Percentiles rank a stretch among this genome's conserved stretches.
phyloP scores from a whole-genome alignment of 2,797 vertebrate genomes.

The Sebastes elongatus region DNA sequence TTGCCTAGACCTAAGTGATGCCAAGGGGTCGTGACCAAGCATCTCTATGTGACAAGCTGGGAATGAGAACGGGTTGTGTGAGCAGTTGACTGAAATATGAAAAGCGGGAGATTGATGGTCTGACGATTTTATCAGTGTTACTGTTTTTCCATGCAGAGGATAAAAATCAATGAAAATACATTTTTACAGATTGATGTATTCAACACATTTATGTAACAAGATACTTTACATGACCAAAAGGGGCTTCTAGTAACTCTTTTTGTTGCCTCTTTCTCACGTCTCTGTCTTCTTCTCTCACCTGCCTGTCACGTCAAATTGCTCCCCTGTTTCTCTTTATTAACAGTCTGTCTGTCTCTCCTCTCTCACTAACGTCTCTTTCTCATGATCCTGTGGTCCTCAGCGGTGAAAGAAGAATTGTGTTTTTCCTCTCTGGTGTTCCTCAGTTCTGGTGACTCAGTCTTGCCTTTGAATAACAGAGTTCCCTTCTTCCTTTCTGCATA shows the following conservation, averaged over 20 bases:
- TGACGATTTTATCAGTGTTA: background rate
- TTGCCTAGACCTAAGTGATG: no score
- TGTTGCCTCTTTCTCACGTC: background rate
- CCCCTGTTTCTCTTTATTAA: conserved; percentile 2
- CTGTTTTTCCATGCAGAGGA: background rate
- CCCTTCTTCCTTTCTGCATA: conserved; percentile 49
- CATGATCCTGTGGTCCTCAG: background rate
- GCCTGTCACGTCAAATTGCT: background rate
- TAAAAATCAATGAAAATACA: background rate
- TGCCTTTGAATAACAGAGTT: conserved; percentile 68
- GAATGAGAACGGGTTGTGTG: no score
- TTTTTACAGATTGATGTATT: background rate
- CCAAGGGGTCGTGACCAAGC: no score
- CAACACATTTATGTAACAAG: no score
- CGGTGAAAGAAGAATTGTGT: background rate
- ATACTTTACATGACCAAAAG: background rate
- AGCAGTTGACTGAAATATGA: no score
- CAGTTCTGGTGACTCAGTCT: conserved; percentile 64
- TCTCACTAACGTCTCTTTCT: background rate
- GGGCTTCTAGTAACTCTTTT: background rate
- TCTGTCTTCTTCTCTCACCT: background rate
- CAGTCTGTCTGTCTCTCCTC: background rate
- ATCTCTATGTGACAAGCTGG: no score
- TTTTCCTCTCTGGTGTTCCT: conserved; percentile 43
- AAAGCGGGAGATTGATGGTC: background rate